Conservation (phyloP, 1,140 invertebrate genomes). For the Druon quercuslanigerum region DNA sequence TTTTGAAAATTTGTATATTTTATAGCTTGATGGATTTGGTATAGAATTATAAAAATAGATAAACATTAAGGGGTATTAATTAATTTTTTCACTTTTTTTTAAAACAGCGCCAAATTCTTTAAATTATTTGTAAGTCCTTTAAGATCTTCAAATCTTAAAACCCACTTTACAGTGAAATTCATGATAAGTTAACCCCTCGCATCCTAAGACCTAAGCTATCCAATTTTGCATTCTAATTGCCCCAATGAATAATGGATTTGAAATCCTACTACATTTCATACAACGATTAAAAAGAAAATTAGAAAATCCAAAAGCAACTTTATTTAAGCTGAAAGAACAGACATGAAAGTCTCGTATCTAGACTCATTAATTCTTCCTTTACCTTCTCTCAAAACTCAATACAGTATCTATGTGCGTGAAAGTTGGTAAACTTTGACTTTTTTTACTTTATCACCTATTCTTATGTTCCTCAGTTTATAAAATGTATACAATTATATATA, state of each 20-base stretch:
- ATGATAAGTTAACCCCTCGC: background rate
- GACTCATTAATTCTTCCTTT: background rate
- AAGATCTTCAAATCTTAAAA: too few relatives aligned
- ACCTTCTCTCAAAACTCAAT: background rate
- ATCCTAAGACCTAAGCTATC: conserved; percentile 6
- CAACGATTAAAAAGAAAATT: conserved; percentile 12
- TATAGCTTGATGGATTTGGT: too few relatives aligned
- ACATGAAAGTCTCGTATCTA: background rate
- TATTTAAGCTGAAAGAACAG: background rate
- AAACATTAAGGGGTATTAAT: too few relatives aligned
- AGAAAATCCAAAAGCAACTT: conserved; percentile 14
- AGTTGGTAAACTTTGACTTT: background rate
- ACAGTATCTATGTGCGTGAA: background rate
- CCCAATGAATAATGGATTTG: conserved; percentile 9
- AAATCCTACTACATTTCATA: conserved; percentile 11
- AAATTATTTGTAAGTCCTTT: too few relatives aligned
- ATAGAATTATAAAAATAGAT: too few relatives aligned
- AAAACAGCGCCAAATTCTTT: too few relatives aligned
- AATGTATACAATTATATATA: conserved; percentile 37
- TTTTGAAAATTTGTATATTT: too few relatives aligned
- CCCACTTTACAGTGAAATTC: too few relatives aligned
- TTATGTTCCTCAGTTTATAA: background rate
- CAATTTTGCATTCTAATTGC: conserved; percentile 26
- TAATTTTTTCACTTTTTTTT: too few relatives aligned
- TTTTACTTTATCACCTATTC: background rate